Percentiles rank a stretch among this genome's conserved stretches.
phyloP scores from a whole-genome alignment of 2,888 invertebrate species.

The Hydriomena furcata region DNA sequence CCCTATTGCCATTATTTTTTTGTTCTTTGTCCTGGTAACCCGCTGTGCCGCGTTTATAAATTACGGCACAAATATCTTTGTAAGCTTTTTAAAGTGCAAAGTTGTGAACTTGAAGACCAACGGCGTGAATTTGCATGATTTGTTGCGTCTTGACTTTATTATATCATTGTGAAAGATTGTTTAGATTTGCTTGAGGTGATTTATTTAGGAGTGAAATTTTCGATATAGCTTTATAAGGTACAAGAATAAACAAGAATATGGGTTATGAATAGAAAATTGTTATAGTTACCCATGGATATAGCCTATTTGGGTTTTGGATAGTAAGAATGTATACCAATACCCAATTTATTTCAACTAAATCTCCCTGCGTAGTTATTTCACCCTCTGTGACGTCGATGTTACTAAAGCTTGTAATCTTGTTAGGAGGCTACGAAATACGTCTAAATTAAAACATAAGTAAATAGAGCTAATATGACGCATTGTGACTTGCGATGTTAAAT shows the following conservation, averaged over 20 bases:
- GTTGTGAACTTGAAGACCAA: conserved; percentile 28
- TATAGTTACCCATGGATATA: too few species aligned
- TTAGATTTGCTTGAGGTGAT: not conserved
- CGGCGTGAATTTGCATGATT: conserved; percentile 6
- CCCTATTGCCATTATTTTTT: conserved; percentile 36
- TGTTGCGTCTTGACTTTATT: not conserved
- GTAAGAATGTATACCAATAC: too few species aligned
- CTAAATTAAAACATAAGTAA: conserved; percentile 11
- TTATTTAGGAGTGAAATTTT: not conserved
- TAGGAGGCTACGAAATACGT: conserved; percentile 7
- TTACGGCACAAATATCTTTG: conserved; percentile 49
- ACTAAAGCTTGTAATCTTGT: conserved; percentile 7
- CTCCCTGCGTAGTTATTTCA: not conserved
- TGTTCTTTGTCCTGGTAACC: conserved; percentile 44
- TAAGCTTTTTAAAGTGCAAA: conserved; percentile 32
- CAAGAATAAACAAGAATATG: too few species aligned
- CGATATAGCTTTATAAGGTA: too few species aligned
- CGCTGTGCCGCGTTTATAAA: conserved; percentile 58
- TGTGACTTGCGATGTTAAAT: conserved; percentile 7
- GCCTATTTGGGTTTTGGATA: too few species aligned
- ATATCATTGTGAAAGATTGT: not conserved
- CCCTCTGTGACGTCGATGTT: not conserved
- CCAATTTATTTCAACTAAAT: too few species aligned
- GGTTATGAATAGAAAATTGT: too few species aligned
- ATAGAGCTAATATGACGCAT: conserved; percentile 1